Evolutionary conservation across 2,113 vertebrate species (phyloP).

Genomic region (Struthio camelus): DNA sequence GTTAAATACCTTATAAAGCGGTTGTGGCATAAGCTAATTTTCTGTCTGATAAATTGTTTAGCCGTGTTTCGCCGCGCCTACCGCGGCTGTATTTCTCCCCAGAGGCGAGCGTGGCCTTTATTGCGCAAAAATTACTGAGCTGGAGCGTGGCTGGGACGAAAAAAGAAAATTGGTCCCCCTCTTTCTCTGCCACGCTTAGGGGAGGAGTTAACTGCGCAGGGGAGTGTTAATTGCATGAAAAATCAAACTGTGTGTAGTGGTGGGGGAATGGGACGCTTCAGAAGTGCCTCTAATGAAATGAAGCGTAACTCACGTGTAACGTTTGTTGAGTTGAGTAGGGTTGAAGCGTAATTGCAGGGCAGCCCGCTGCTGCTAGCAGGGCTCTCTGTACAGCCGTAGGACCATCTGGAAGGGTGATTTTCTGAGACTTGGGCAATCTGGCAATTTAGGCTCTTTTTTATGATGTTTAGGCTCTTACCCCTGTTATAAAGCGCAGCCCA

Average conservation of each 20-base stretch:
- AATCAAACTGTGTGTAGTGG: conserved; percentile 59
- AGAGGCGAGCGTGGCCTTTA: conserved; percentile 69
- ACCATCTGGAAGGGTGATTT: conserved; percentile 68
- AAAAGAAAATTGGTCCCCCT: conserved; percentile 67
- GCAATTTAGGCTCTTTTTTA: conserved; percentile 45
- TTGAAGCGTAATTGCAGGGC: conserved; percentile 1
- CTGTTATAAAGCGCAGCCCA: conserved; percentile 5
- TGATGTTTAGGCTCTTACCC: conserved; percentile 33
- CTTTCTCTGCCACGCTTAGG: conserved; percentile 53
- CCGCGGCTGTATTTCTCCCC: conserved; percentile 59
- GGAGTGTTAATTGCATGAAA: conserved; percentile 81
- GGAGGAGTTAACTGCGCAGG: conserved; percentile 42
- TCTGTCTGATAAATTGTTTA: conserved; percentile 71
- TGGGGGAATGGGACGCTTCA: neutral
- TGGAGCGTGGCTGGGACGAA: conserved; percentile 74
- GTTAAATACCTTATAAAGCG: neutral
- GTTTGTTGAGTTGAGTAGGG: neutral
- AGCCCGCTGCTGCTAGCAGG: neutral
- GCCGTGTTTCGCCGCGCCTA: conserved; percentile 55
- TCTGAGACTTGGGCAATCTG: conserved; percentile 34
- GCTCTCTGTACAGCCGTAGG: neutral
- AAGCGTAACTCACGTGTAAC: neutral
- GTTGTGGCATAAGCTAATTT: conserved; percentile 44
- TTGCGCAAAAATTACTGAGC: conserved; percentile 79
- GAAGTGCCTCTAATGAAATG: neutral